phyloP scores from a whole-genome alignment of 37 sponge, comb jelly and placozoan species.

The Ianthella basta region DNA sequence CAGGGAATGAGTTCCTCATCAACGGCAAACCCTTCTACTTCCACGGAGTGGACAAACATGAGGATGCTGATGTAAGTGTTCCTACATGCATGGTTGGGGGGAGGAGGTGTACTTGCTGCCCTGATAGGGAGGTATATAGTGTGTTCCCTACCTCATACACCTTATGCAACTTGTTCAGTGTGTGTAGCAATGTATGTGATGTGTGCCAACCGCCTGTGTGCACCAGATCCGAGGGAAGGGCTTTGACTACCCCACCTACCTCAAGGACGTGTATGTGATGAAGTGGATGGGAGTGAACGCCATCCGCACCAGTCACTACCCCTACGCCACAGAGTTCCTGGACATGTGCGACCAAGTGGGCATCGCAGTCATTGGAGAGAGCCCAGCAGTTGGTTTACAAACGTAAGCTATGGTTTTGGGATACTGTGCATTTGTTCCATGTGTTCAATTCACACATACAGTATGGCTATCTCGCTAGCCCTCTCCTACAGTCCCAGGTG shows the following conservation, averaged over 20 bases:
- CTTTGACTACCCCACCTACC: slow-evolving; percentile 52
- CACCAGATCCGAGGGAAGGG: slow-evolving; percentile 67
- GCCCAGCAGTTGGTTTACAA: slow-evolving; percentile 63
- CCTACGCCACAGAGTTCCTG: slow-evolving; percentile 68
- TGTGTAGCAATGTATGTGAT: neutral
- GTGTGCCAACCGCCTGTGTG: neutral
- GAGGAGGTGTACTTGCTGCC: neutral
- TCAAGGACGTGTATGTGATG: slow-evolving; percentile 70
- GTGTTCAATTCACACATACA: too few relatives aligned
- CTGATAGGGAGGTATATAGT: neutral
- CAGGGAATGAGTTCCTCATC: slow-evolving; percentile 53
- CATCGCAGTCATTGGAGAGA: slow-evolving; percentile 67
- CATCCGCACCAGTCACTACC: slow-evolving; percentile 76
- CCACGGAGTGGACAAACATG: slow-evolving; percentile 69
- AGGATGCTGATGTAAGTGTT: slow-evolving; percentile 68
- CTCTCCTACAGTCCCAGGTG: too few relatives aligned
- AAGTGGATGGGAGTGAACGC: slow-evolving; percentile 65
- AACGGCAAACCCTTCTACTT: slow-evolving; percentile 77
- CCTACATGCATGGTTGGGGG: neutral
- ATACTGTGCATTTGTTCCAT: too few relatives aligned
- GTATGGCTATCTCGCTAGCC: too few relatives aligned
- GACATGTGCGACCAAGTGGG: slow-evolving; percentile 66
- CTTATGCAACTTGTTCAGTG: neutral
- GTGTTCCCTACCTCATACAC: neutral
- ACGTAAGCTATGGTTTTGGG: slow-evolving; percentile 54